Evolutionary conservation across 2,113 vertebrate genomes (phyloP).

Genomic region (Toxotes jaculatrix): DNA sequence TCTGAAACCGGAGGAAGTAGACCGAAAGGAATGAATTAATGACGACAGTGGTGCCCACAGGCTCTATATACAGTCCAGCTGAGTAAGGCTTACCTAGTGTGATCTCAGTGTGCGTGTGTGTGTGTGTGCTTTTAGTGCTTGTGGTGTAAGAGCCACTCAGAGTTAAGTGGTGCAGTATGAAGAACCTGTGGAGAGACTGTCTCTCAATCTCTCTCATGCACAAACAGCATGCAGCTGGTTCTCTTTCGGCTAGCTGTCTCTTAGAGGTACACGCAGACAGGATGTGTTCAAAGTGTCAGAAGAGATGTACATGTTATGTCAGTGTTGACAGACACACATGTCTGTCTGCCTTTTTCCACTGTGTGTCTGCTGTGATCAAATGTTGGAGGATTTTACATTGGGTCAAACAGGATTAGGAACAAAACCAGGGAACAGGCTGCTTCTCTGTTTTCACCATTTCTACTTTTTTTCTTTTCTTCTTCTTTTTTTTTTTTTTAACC

Average conservation of each 20-base stretch:
- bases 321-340: conserved; percentile 33
- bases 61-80: conserved; percentile 24
- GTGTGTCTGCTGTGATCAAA: conserved; percentile 51
- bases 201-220: not conserved
- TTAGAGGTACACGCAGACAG: not conserved
- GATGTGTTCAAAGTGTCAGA: not conserved
- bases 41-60: conserved; percentile 9
- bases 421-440: conserved; percentile 53
- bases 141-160: conserved; percentile 66
- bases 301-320: not conserved
- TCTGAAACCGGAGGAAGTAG: conserved; percentile 16
- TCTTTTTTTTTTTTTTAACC: too few species aligned
- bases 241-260: conserved; percentile 13
- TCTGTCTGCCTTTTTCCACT: conserved; percentile 45
- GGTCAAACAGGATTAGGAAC: conserved; percentile 76
- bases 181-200: conserved; percentile 23
- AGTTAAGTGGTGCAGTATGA: conserved; percentile 43
- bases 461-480: conserved; percentile 5
- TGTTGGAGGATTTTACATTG: conserved; percentile 62
- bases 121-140: conserved; percentile 22
- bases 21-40: conserved; percentile 26
- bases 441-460: conserved; percentile 32
- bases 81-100: conserved; percentile 16
- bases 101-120: conserved; percentile 16
- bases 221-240: conserved; percentile 7